Evolutionary conservation across 2,888 invertebrate species (phyloP), one percentile per base, ranked within the genome.

Genomic region (Brachyopa scutellaris): DNA sequence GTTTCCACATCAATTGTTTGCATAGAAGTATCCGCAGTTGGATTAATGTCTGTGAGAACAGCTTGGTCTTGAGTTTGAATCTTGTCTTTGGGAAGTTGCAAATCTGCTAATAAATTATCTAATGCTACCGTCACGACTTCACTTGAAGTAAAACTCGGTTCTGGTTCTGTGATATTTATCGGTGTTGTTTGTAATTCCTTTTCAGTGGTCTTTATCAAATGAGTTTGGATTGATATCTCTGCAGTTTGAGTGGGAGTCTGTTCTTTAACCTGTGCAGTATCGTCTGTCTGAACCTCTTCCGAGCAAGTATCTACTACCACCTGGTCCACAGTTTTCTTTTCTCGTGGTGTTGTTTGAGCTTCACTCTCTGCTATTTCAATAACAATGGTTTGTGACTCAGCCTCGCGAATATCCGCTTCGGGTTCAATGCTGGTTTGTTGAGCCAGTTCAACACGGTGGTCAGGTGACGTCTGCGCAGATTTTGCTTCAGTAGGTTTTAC

Each of bases 391-490:
- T 91, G 91, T 1, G 88, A 87, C 38, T 90, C 90, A 21, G 85
- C 87, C 61, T 90, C 90, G 38, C 85, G 87, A 40, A 86, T 87
- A 1, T 87, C 87, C 0, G 87, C 86, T 1, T 83, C 77, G 0
- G 86, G 9, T 11, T 88, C 88, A 2, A 88, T 15, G 6, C 87
- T 88, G 0, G 91, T 89, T 85, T 91, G 90, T 11, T 88, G 85
- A 0, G 88, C 86, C 1, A 86, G 85, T 38, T 90, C 74, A 0
- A 86, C 85, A 31, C 85, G 85, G 67, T 85, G 85, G 49, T 88
- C 87, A 0, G 91, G 90, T 1, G 91, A 89, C 0, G 92, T 92
- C 86, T 92, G 92, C n/a, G 91, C 89, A 2, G 90, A 91, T 15
- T 88, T 90, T 7, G 90, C 86, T 36, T 92, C 92, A 84, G 91